Base-by-base conservation (phyloP, 1,140 invertebrate species). In the Bathynomus jamesi region DNA sequence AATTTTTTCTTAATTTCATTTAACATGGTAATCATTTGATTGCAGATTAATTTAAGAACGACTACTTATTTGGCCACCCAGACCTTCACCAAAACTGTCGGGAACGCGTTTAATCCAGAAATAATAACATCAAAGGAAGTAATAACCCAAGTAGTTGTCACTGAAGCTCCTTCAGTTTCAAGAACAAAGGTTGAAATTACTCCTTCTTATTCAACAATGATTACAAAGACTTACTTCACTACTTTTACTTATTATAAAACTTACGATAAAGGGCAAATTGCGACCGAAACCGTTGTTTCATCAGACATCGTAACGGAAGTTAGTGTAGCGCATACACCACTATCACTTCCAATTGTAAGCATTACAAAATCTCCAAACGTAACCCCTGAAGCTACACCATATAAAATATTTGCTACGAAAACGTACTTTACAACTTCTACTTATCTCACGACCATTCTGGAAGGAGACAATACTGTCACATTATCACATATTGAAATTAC, bases 391-490 rank as follows among this genome's bases (percentile, higher is more conserved):
- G 31, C 65, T 10, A 69, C 65, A 7, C 66, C 40, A 24, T 29
- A 40, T 61, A 61, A 65, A 4, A 89, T 94, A 75, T 89, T 89
- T 78, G 91, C 91, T 11, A 94, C 92, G 24, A 94, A 93, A 84
- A 92, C 91, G 8, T 92, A 91, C 80, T 86, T 91, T 73, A 94
- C 91, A 1, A 94, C 92, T 13, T 91, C 89, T 76, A 94, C 92
- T 5, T 93, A 92, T 79, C 88, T 90, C 76, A 93, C 91, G 17
- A 93, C 92, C 0, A 82, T 92, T 60, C 83, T 91, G 21, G 88
- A 90, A 80, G 85, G 85, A 82, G 30, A 83, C 27, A 67, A 75
- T 4, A 80, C 80, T 3, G 73, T 80, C 17, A 79, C 80, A 24
- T 73, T 78, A 10, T 82, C 82, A 5, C 76, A 79, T 24, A 81